Evolutionary conservation across 2,113 vertebrate species (phyloP), one percentile per base, ranked within the genome.

Genomic region (Talpa occidentalis): DNA sequence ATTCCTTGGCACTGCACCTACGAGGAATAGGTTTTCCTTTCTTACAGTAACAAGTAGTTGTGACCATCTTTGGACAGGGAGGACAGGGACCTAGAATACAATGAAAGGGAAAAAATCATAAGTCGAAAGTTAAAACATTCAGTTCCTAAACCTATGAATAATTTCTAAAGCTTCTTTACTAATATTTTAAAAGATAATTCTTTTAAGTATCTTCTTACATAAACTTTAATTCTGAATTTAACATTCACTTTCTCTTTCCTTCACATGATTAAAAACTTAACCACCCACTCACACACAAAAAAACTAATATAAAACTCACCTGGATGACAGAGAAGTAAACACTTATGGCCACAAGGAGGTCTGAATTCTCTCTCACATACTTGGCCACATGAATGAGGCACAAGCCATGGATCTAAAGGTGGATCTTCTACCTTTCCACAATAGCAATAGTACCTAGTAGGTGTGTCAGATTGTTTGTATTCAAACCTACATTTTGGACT

Each of bases 401-500:
- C 99, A 77, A 99, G 98, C 99, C 99, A 99, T 0, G 99, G 99
- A 67, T 99, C 99, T 47, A 99, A 84, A 0, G 98, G 85, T 44
- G 99, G 99, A 93, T 99, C 99, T 97, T 99, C 98, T 49, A 99
- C 98, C 97, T 99, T 99, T 92, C 99, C 99, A 98, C 99, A 99
- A 94, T 99, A 99, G 97, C 99, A 99, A 94, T 98, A 98, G 97
- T 99, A 99, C 42, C 98, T 98, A 93, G 95, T 98, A 69, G 99
- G 99, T 15, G 99, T 99, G 94, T 99, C 98, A 5, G 98, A 98
- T 44, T 98, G 98, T 2, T 99, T 98, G 97, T 99, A 99, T 81
- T 99, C 99, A 95, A 99, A 98, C 64, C 99, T 98, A 95, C 99
- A 99, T 98, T 99, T 99, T 89, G 99, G 99, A 73, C 99, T 99